phyloP scores from a whole-genome alignment of 2,113 vertebrate species.

The Axis porcinus region DNA sequence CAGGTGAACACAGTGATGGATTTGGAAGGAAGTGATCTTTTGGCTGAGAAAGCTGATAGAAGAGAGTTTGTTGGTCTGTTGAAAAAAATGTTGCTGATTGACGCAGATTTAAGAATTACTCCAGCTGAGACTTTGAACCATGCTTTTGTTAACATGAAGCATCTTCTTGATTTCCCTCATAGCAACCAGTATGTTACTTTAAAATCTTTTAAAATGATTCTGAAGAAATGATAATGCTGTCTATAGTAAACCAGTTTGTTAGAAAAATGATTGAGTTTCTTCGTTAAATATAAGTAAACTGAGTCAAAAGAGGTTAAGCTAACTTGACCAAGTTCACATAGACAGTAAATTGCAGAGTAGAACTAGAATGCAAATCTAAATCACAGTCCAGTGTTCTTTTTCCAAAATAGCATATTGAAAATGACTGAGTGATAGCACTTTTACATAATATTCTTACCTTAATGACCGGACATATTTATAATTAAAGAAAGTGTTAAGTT shows the following conservation, averaged over 20 bases:
- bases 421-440: neutral
- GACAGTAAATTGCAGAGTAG: neutral
- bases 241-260: conserved; percentile 25
- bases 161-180: conserved; percentile 97
- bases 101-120: conserved; percentile 94
- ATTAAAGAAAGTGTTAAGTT: neutral
- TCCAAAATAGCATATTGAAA: neutral
- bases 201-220: neutral
- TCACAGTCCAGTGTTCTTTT: neutral
- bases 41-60: conserved; percentile 97
- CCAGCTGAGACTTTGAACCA: conserved; percentile 93
- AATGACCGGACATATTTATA: neutral
- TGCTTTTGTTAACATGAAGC: conserved; percentile 98
- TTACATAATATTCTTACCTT: neutral
- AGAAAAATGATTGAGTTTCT: neutral
- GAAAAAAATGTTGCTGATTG: conserved; percentile 98
- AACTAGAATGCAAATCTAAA: neutral
- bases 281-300: neutral
- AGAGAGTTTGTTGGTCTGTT: conserved; percentile 96
- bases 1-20: conserved; percentile 99
- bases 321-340: neutral
- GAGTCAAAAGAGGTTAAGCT: neutral
- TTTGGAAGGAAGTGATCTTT: conserved; percentile 96
- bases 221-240: conserved; percentile 10
- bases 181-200: conserved; percentile 93